A percentile compares a stretch with the other conserved stretches of the same genome.
Evolutionary conservation across 1,140 invertebrate species (phyloP).

Genomic region (Plodia interpunctella): DNA sequence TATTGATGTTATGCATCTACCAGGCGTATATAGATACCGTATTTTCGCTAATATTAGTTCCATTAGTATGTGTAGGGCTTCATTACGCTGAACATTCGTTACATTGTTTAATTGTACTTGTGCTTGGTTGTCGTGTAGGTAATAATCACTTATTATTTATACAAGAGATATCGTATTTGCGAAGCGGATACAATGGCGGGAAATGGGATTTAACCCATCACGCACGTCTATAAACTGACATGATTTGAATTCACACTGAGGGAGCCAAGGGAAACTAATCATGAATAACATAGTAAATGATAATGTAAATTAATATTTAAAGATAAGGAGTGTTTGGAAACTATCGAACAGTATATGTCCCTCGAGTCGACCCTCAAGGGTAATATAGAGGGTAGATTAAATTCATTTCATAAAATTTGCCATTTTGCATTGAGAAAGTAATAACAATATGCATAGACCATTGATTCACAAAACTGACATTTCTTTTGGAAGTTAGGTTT

Average conservation of each 20-base stretch:
- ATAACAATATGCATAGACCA: no score
- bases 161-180: not conserved
- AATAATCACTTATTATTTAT: not conserved
- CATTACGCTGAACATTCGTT: not conserved
- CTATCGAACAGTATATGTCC: no score
- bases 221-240: conserved; percentile 17
- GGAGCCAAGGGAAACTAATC: conserved; percentile 22
- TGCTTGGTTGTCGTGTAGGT: not conserved
- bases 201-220: conserved; percentile 11
- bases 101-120: not conserved
- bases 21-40: no score
- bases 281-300: conserved; percentile 25
- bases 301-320: not conserved
- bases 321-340: no score
- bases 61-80: not conserved
- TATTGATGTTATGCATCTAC: no score
- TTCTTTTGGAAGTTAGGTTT: no score
- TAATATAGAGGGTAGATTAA: no score
- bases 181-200: not conserved
- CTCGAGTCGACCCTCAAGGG: no score
- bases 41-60: no score
- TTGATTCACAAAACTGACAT: no score
- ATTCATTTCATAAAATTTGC: no score
- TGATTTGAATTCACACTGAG: conserved; percentile 27
- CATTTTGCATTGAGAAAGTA: no score